Percentiles rank a stretch among this genome's conserved stretches.
phyloP scores from a whole-genome alignment of 2,888 invertebrate species.

The Rhagium mordax region DNA sequence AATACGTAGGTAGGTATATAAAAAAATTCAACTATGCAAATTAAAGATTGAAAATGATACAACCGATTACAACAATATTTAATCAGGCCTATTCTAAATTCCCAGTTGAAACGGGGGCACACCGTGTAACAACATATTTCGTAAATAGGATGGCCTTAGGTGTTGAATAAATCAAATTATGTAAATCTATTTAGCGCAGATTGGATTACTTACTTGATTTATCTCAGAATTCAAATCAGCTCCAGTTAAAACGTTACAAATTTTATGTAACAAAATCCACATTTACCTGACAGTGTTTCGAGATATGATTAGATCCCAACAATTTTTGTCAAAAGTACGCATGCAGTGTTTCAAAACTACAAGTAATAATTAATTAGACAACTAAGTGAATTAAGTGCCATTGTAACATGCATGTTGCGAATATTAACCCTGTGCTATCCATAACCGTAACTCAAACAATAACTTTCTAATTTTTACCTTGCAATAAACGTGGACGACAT shows the following conservation, averaged over 20 bases:
- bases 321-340: too few species aligned
- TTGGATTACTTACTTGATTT: neutral
- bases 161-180: neutral
- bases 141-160: neutral
- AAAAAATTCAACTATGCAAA: too few species aligned
- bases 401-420: neutral
- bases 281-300: neutral
- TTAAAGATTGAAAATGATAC: neutral
- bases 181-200: neutral
- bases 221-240: neutral
- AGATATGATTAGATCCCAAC: too few species aligned
- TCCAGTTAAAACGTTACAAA: too few species aligned
- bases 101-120: neutral
- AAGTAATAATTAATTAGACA: too few species aligned
- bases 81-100: neutral
- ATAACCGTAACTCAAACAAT: neutral
- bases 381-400: neutral
- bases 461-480: conserved; percentile 17
- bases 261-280: neutral
- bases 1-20: too few species aligned
- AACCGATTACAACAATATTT: neutral
- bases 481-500: neutral
- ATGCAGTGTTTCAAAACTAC: too few species aligned
- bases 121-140: neutral
- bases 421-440: neutral